Conservation (phyloP, 2,797 vertebrate species). For the Enteromius argenteus region DNA sequence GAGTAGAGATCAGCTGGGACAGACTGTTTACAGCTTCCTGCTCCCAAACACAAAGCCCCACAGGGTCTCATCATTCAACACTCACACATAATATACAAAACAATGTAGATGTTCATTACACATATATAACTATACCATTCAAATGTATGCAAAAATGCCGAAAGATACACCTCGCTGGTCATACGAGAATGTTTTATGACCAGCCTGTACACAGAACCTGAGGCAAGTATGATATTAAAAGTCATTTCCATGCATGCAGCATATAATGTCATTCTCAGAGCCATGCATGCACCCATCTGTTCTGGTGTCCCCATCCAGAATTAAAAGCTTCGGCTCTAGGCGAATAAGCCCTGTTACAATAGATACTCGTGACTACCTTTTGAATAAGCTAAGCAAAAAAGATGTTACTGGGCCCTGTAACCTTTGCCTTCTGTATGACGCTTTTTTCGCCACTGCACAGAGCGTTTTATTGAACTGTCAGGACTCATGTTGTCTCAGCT, state of each 20-base stretch:
- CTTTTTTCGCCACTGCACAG: constrained; percentile 49
- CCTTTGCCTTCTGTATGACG: constrained; percentile 40
- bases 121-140: background rate
- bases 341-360: constrained; percentile 15
- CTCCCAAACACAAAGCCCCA: constrained; percentile 48
- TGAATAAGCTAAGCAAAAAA: constrained; percentile 43
- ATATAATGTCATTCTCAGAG: constrained; percentile 14
- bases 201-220: constrained; percentile 1
- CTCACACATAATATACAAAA: constrained; percentile 30
- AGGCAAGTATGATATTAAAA: constrained; percentile 15
- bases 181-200: background rate
- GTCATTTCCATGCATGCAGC: background rate
- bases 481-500: constrained; percentile 68
- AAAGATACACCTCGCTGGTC: background rate
- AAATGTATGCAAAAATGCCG: background rate
- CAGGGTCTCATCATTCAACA: constrained; percentile 29
- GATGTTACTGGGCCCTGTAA: constrained; percentile 38
- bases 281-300: constrained; percentile 23
- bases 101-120: constrained; percentile 16
- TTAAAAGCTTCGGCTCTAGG: constrained; percentile 27
- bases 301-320: background rate
- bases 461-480: constrained; percentile 76
- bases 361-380: constrained; percentile 4
- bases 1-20: constrained; percentile 55
- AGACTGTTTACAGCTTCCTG: constrained; percentile 53